Conservation (phyloP, 2,113 vertebrate genomes). For the Hippoglossus stenolepis region DNA sequence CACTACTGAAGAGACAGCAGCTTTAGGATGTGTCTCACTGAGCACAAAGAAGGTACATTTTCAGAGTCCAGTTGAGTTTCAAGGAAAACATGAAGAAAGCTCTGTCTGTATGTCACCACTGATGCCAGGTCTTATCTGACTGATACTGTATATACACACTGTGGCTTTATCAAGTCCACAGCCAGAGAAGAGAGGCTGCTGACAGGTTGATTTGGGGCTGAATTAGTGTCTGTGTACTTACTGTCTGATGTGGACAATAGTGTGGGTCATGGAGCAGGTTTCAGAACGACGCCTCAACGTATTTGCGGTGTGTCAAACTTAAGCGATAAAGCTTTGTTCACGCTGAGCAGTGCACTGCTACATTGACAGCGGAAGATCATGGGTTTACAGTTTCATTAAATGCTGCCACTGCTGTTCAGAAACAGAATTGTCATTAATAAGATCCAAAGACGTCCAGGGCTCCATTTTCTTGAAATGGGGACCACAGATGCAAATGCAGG, state of each 20-base stretch:
- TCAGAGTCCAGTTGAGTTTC: neutral
- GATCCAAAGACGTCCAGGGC: neutral
- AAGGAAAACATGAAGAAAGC: neutral
- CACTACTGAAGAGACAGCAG: neutral
- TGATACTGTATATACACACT: neutral
- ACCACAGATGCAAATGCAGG: neutral
- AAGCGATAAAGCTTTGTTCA: neutral
- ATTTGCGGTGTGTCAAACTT: neutral
- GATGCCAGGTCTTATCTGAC: neutral
- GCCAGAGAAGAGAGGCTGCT: neutral
- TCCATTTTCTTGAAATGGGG: neutral
- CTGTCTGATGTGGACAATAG: neutral
- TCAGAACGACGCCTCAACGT: neutral
- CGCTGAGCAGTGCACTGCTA: neutral
- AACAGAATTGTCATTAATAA: neutral
- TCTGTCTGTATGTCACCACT: neutral
- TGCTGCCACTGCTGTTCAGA: neutral
- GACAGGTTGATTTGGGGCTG: slow-evolving; percentile 5
- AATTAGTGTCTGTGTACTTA: slow-evolving; percentile 6
- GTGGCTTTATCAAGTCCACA: neutral
- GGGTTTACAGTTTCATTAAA: neutral
- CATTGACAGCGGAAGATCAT: neutral
- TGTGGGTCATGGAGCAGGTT: neutral
- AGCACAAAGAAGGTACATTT: no score
- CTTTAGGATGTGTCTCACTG: neutral